Base-by-base conservation (phyloP, 30 jellyfish, hydroid and myxozoan genomes). In the Turritopsis dohrnii region DNA sequence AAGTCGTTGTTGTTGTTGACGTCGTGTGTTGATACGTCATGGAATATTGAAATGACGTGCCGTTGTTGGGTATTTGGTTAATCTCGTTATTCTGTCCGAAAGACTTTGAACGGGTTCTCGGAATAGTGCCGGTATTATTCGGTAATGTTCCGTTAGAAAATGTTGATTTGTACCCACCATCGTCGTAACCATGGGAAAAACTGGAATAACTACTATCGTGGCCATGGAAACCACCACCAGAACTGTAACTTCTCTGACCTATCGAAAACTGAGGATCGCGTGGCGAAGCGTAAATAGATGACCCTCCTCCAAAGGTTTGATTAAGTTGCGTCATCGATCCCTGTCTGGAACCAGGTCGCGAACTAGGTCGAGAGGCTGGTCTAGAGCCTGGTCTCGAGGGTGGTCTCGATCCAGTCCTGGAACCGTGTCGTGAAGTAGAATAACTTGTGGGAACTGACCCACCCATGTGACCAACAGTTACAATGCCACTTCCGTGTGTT, bases 1-100 rank as follows among this genome's bases (percentile, higher is more conserved):
- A 81, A 54, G 80, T 28, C 18, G 96, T 60, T 53, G 96, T 84
- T 7, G 88, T 89, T 0, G 60, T 41, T 5, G 60, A 41, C 13
- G 94, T 79, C 83, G 97, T 84, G 29, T 90, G 97, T 79, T 90
- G 96, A 80, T 90, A 90, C 29, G 95, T 30, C 53, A 85, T 84
- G 17, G 95, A 72, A 71, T 85, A 90, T 24, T 90, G 74, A 24
- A 52, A 52, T 19, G 81, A 21, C 69, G 81, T 7, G 24, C 81
- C 79, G 80, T 25, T 28, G 26, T 41, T 1, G 21, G 79, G 79
- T 31, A 21, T 30, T 20, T 29, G 77, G 79, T 79, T 0, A 79
- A 13, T 7, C 24, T 79, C 85, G 28, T 24, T 20, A 52, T 52
- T 52, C 1, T 1, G 31, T 24, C 29, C 85, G 79, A 79, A 31